Conservation (phyloP, 1,140 invertebrate species). For the Propsilocerus akamusi region DNA sequence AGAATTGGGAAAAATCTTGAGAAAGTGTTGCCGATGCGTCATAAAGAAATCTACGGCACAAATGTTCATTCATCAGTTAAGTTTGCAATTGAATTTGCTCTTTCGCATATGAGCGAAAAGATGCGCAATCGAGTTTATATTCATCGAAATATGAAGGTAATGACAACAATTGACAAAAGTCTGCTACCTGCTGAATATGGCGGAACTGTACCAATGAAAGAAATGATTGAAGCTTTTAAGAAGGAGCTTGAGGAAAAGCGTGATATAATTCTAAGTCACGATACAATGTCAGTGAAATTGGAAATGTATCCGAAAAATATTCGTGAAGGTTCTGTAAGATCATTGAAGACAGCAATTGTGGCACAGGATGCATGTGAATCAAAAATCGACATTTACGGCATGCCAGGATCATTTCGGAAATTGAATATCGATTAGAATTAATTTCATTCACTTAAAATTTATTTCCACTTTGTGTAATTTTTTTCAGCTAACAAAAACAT, state of each 20-base stretch:
- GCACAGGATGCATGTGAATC: too few species aligned
- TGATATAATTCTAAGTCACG: conserved; percentile 33
- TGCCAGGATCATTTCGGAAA: too few species aligned
- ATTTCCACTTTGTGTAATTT: too few species aligned
- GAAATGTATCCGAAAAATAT: conserved; percentile 46
- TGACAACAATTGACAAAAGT: conserved; percentile 28
- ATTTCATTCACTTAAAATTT: too few species aligned
- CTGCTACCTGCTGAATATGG: conserved; percentile 66
- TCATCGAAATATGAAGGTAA: conserved; percentile 26
- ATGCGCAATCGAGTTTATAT: conserved; percentile 53
- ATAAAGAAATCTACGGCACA: conserved; percentile 64
- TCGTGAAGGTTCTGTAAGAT: conserved; percentile 49
- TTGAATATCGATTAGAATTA: too few species aligned
- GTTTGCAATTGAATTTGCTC: conserved; percentile 61
- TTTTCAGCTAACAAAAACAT: too few species aligned
- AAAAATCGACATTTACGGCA: too few species aligned
- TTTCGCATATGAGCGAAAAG: conserved; percentile 64
- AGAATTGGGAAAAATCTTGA: conserved; percentile 62
- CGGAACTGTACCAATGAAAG: conserved; percentile 55
- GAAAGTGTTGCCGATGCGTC: conserved; percentile 57
- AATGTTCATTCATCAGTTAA: conserved; percentile 57
- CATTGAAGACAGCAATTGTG: conserved; percentile 27
- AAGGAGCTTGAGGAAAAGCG: conserved; percentile 35
- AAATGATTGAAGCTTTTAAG: conserved; percentile 62
- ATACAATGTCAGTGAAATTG: conserved; percentile 39